Evolutionary conservation across 2,888 invertebrate genomes (phyloP), one percentile per base, ranked within the genome.

Genomic region (Macaria notata): DNA sequence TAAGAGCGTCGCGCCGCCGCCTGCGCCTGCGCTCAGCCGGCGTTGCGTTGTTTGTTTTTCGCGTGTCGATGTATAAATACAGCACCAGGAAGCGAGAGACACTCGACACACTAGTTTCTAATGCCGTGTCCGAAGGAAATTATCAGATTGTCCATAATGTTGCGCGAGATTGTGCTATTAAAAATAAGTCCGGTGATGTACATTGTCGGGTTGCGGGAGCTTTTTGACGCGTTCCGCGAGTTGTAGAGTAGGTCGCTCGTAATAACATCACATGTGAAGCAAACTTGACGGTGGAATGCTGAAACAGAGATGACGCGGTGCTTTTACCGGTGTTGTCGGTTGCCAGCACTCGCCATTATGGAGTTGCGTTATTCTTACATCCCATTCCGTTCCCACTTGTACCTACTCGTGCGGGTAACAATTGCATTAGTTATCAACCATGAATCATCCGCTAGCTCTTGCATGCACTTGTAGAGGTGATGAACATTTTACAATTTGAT

Each of bases 21-120:
- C 65, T 66, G 71, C 61, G 55, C 57, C 68, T 69, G 69, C 65
- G 68, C 68, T 43, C 38, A 72, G 75, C 81, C 82, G 81, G 81
- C 70, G n/a, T 66, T 73, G 79, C 75, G 72, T 86, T 87, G 87
- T 87, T 89, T 90, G 84, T 88, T 90, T 89, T 90, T 87, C 81
- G 81, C 75, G 71, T 83, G 86, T 84, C 83, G 81, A 82, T 79
- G 78, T 87, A 87, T 89, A 88, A 89, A 88, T 88, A 87, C 79
- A 77, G 79, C 80, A 84, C 83, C 82, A 85, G 86, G 88, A 88
- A 87, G 84, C 65, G 59, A 65, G 66, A 73, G 81, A 81, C 76
- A 82, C 73, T 75, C 72, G 83, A 82, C 79, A 79, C 79, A 73
- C 63, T 65, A 64, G 68, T 72, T 64, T 65, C 66, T 73, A 70